Conservation (phyloP, 2,888 invertebrate genomes). For the Sminthurides aquaticus region DNA sequence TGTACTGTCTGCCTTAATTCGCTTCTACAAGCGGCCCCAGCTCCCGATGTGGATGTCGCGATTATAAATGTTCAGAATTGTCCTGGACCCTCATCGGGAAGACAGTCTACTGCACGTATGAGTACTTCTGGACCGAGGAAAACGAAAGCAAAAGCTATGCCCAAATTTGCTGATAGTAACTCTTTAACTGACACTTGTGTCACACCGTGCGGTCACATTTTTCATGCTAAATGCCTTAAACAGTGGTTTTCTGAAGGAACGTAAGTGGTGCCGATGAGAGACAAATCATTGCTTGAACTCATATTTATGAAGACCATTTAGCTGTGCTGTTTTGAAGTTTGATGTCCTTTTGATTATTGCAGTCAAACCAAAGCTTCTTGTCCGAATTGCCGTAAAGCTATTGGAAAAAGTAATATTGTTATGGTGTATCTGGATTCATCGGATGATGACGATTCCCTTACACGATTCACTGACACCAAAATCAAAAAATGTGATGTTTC, state of each 20-base stretch:
- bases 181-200: not conserved
- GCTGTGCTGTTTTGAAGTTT: too few relatives aligned
- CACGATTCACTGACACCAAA: not conserved
- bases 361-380: not conserved
- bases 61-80: not conserved
- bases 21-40: not conserved
- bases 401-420: not conserved
- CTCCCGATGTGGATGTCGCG: not conserved
- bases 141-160: not conserved
- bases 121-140: not conserved
- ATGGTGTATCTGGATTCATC: not conserved
- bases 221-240: constrained; percentile 2
- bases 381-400: not conserved
- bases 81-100: not conserved
- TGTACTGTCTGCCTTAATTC: not conserved
- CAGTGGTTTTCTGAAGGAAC: not conserved
- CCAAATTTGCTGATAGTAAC: not conserved
- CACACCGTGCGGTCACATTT: constrained; percentile 1
- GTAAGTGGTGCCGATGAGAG: not conserved
- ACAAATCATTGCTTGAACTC: not conserved
- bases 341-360: not conserved
- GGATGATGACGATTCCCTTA: not conserved
- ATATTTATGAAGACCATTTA: not conserved
- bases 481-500: not conserved
- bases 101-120: not conserved